phyloP scores from a whole-genome alignment of 2,888 invertebrate species.

The Epicampocera succincta region DNA sequence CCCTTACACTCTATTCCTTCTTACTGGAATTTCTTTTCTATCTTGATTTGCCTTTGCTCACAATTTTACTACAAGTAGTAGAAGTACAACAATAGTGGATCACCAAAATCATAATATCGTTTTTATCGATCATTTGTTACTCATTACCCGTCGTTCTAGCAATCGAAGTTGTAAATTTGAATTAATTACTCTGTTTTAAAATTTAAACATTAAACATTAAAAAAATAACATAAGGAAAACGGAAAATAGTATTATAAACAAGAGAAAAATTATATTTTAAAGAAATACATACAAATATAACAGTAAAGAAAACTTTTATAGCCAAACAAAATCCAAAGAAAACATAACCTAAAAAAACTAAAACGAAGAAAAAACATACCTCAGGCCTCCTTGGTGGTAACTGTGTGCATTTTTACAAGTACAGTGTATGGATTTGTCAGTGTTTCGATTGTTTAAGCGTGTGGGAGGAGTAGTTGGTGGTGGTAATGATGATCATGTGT shows the following conservation, averaged over 20 bases:
- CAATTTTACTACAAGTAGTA: too few species aligned
- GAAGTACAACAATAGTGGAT: too few species aligned
- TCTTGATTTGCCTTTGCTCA: too few species aligned
- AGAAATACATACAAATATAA: constrained; percentile 20
- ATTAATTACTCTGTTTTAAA: constrained; percentile 33
- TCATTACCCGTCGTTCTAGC: too few species aligned
- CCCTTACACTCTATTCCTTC: too few species aligned
- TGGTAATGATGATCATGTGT: constrained; percentile 34
- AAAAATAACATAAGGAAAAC: constrained; percentile 15
- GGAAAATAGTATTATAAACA: constrained; percentile 1
- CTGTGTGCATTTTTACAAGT: constrained; percentile 81
- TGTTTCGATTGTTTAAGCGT: constrained; percentile 38
- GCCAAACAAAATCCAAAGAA: constrained; percentile 71
- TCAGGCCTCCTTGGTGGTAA: constrained; percentile 94
- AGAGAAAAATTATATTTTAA: constrained; percentile 32
- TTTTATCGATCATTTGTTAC: too few species aligned
- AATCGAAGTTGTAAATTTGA: not conserved
- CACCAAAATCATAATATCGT: too few species aligned
- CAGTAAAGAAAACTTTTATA: constrained; percentile 13
- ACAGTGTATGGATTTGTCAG: constrained; percentile 43
- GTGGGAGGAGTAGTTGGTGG: constrained; percentile 51
- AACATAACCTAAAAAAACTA: constrained; percentile 71
- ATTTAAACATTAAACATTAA: not conserved
- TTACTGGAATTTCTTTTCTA: too few species aligned
- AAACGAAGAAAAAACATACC: constrained; percentile 85